Conservation (phyloP, 2,888 invertebrate species). For the Steinernema carpocapsae region DNA sequence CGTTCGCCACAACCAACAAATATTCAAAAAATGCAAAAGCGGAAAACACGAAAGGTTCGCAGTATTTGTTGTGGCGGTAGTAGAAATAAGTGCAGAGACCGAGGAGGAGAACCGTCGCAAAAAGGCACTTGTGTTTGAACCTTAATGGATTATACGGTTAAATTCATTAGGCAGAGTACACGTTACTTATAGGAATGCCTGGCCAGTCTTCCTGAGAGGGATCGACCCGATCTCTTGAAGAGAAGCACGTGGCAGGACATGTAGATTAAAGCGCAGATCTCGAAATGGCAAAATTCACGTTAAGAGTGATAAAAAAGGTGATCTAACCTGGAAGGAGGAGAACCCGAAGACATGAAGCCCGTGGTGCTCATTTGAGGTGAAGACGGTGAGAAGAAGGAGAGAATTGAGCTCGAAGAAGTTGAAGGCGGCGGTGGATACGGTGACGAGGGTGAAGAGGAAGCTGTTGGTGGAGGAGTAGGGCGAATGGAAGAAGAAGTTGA, state of each 20-base stretch:
- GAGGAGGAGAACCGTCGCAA: background rate
- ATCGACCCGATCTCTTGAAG: background rate
- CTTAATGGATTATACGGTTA: background rate
- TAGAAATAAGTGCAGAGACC: background rate
- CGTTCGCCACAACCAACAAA: slow-evolving; percentile 2
- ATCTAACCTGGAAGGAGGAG: background rate
- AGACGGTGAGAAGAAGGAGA: background rate
- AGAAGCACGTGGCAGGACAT: background rate
- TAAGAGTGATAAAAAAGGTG: background rate
- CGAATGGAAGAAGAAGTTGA: background rate
- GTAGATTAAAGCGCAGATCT: background rate
- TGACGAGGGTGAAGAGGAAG: background rate
- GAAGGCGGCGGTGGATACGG: background rate
- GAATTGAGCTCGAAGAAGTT: slow-evolving; percentile 8
- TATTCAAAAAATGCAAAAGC: slow-evolving; percentile 8
- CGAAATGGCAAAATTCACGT: background rate
- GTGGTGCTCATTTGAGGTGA: slow-evolving; percentile 13
- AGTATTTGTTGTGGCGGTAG: slow-evolving; percentile 10
- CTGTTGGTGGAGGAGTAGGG: background rate
- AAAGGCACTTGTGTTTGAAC: background rate
- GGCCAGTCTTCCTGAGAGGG: background rate
- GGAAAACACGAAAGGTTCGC: slow-evolving; percentile 1
- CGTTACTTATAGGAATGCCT: background rate
- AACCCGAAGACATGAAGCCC: background rate
- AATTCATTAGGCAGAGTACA: background rate